phyloP scores from a whole-genome alignment of 2,888 invertebrate species.

The Ormyrus pomaceus region DNA sequence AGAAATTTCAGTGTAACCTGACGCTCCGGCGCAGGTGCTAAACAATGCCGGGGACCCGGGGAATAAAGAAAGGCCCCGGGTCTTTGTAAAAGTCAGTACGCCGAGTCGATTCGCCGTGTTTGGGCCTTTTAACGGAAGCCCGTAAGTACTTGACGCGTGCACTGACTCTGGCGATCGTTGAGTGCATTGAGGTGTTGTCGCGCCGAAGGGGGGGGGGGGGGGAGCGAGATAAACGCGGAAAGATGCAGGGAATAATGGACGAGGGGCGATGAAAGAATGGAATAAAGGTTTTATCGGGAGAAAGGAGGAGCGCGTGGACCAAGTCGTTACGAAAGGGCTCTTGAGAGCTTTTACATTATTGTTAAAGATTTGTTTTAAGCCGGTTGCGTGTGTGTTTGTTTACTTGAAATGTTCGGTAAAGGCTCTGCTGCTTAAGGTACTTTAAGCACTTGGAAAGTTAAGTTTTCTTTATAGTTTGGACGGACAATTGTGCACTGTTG shows the following conservation, averaged over 20 bases:
- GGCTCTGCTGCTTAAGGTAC: too few relatives aligned
- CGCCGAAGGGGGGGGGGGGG: background rate
- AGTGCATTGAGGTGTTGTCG: too few relatives aligned
- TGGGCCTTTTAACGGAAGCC: slow-evolving; percentile 67
- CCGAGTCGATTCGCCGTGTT: slow-evolving; percentile 57
- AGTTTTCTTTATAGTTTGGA: too few relatives aligned
- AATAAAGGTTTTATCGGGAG: slow-evolving; percentile 15
- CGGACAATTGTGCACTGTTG: too few relatives aligned
- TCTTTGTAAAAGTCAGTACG: slow-evolving; percentile 26
- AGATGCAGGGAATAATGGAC: slow-evolving; percentile 38
- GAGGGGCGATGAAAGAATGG: slow-evolving; percentile 36
- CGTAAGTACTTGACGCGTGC: slow-evolving; percentile 64
- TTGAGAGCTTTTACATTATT: slow-evolving; percentile 1
- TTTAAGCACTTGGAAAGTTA: too few relatives aligned
- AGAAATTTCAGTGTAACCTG: slow-evolving; percentile 42
- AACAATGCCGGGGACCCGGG: slow-evolving; percentile 11
- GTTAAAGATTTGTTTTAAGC: too few relatives aligned
- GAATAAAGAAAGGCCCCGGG: slow-evolving; percentile 18
- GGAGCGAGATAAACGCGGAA: slow-evolving; percentile 1
- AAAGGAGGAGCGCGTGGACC: background rate
- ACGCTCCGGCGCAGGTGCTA: background rate
- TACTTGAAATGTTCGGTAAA: too few relatives aligned
- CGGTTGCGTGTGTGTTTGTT: too few relatives aligned
- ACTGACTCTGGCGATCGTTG: slow-evolving; percentile 18
- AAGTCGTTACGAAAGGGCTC: background rate